Base-by-base conservation (phyloP, 2,888 invertebrate genomes). In the Tiliacea citrago region DNA sequence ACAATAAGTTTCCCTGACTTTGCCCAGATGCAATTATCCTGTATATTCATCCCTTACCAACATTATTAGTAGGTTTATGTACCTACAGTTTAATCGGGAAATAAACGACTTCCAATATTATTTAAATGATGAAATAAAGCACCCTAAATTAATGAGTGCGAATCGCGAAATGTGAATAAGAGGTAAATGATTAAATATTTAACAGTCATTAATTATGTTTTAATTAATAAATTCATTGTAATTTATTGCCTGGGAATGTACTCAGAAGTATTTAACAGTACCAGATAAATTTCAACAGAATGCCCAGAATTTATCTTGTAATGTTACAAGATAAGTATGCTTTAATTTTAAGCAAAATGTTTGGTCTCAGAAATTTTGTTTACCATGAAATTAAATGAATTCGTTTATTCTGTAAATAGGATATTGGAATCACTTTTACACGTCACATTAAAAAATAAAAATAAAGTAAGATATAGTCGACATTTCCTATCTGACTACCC, bases 121-220 rank as follows among this genome's bases (percentile, higher is more conserved):
- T 24, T 35, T 0, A 72, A 76, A 66, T 65, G 0, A 66, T 65
- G 0, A 55, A 42, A 77, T 66, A n/a, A 42, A 57, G 29, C 6
- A 1, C 13, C 10, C 8, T 21, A 57, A n/a, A 77, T 75, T 68
- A 75, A 42, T 35, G 21, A 68, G 16, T 18, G 68, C 29, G 29
- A 47, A 29, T 75, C 18, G 29, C 13, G 49, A 21, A 39, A n/a
- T 29, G 24, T 77, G 42, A 77, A 35, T 45, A 51, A 55, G 29
- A 68, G 47, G 18, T 9, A 24, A 49, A 77, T 0, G 12, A 51
- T 60, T 69, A 47, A 69, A 42, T 68, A 60, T 78, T 68, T 35
- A 51, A 51, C 12, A 12, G 16, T 39, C 24, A 9, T 58, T 68
- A 45, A 51, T 45, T 51, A 58, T 16, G 6, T 49, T 49, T 24